phyloP scores from a whole-genome alignment of 2,888 invertebrate genomes.

The Ophraella communa region DNA sequence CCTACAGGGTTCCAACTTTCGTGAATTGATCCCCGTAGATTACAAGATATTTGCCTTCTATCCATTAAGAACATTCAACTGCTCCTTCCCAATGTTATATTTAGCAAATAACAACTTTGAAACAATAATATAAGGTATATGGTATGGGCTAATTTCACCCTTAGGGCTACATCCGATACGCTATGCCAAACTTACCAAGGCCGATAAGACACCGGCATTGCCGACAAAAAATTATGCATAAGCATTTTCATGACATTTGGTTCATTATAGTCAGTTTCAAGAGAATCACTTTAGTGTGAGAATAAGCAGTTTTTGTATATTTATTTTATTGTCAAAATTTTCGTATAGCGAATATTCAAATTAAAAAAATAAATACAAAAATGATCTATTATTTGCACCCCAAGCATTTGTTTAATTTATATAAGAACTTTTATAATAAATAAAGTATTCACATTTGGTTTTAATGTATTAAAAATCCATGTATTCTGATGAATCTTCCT shows the following conservation, averaged over 20 bases:
- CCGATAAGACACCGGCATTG: conserved; percentile 11
- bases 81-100: conserved; percentile 38
- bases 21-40: conserved; percentile 53
- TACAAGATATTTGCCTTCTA: conserved; percentile 53
- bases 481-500: too few species aligned
- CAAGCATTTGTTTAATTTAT: too few species aligned
- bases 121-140: conserved; percentile 40
- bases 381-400: too few species aligned
- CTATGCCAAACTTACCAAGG: conserved; percentile 24
- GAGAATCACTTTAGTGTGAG: too few species aligned
- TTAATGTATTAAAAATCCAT: too few species aligned
- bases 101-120: conserved; percentile 41
- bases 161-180: conserved; percentile 27
- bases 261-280: background rate
- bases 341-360: too few species aligned
- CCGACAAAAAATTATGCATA: conserved; percentile 23
- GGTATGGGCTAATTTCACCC: conserved; percentile 35
- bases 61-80: conserved; percentile 42
- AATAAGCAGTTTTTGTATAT: too few species aligned
- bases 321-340: too few species aligned
- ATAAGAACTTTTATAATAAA: too few species aligned
- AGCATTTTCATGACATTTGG: background rate
- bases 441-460: too few species aligned
- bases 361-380: too few species aligned
- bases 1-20: conserved; percentile 50